Conservation (phyloP, 2,888 invertebrate species). For the Acronicta psi region DNA sequence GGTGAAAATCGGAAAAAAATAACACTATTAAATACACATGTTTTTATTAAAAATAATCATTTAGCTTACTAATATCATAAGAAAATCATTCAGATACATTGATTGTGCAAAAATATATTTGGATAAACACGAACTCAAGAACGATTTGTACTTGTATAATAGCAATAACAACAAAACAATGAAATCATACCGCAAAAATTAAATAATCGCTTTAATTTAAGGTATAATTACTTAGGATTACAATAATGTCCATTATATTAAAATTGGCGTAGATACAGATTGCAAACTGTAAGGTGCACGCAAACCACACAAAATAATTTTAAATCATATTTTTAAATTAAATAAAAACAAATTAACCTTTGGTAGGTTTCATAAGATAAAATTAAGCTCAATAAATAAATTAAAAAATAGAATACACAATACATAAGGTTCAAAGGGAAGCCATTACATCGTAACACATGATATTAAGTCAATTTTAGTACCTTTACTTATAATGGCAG, state of each 20-base stretch:
- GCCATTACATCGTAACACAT: conserved; percentile 11
- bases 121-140: conserved; percentile 17
- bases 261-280: conserved; percentile 18
- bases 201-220: conserved; percentile 19
- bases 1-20: no score
- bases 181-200: conserved; percentile 29
- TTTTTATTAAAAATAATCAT: conserved; percentile 55
- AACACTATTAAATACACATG: conserved; percentile 41
- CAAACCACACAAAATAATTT: conserved; percentile 30
- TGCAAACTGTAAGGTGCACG: conserved; percentile 16
- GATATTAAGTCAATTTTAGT: conserved; percentile 23
- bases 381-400: not conserved
- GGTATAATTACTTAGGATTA: conserved; percentile 8
- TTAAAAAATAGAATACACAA: not conserved
- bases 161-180: conserved; percentile 26
- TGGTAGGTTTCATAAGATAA: conserved; percentile 14
- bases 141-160: conserved; percentile 29
- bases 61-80: conserved; percentile 40
- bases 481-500: not conserved
- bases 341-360: conserved; percentile 14
- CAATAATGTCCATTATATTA: conserved; percentile 17
- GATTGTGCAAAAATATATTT: conserved; percentile 44
- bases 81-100: conserved; percentile 32
- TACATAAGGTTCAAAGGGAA: conserved; percentile 5
- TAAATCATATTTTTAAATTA: conserved; percentile 7